phyloP scores from a whole-genome alignment of 2,113 vertebrate species.

The Ovis canadensis region DNA sequence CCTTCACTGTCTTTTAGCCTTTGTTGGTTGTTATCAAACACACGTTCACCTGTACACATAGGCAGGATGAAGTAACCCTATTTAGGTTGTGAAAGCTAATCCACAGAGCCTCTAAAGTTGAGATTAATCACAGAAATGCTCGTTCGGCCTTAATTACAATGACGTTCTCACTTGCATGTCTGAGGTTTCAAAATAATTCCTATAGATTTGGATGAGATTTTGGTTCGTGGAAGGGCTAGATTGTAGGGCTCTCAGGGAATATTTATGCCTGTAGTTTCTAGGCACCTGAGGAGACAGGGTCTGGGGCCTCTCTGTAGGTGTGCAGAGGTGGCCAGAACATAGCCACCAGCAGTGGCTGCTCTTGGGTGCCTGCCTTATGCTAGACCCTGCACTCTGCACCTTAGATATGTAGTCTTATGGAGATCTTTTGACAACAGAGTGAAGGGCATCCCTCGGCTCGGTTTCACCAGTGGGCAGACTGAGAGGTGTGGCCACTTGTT shows the following conservation, averaged over 20 bases:
- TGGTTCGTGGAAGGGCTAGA: background rate
- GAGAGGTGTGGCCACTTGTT: background rate
- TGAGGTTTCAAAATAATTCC: background rate
- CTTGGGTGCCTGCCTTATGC: accelerated
- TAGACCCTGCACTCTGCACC: too few species aligned
- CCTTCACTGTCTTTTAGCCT: background rate
- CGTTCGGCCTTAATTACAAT: slow-evolving; percentile 31
- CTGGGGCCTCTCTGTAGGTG: background rate
- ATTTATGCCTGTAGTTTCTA: background rate
- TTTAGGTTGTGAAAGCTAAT: slow-evolving; percentile 15
- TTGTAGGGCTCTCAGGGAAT: background rate
- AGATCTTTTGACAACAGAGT: background rate
- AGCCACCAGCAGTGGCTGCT: accelerated
- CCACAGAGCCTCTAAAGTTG: background rate
- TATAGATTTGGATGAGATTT: background rate
- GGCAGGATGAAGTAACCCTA: background rate
- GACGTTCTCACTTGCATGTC: background rate
- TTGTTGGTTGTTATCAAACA: background rate
- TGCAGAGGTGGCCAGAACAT: background rate
- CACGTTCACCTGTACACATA: background rate
- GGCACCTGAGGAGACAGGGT: background rate
- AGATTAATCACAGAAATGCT: slow-evolving; percentile 49
- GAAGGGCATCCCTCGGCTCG: background rate
- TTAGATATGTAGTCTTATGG: too few species aligned
- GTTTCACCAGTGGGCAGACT: background rate